Evolutionary conservation across 2,888 invertebrate species (phyloP).

Genomic region (Rhogogaster chlorosoma): DNA sequence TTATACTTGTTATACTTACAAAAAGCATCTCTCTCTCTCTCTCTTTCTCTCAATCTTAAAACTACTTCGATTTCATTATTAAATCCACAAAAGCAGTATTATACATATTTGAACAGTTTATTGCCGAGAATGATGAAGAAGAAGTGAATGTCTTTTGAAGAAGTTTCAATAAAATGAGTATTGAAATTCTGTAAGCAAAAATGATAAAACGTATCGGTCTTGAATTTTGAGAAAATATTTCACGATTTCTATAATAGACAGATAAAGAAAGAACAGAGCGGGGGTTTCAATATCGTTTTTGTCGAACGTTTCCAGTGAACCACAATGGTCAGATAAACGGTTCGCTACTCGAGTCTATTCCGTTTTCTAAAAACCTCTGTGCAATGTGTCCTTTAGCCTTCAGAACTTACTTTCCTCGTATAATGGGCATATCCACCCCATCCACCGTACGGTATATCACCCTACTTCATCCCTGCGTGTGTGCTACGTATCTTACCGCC

Average conservation of each 20-base stretch:
- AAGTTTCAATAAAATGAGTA: not conserved
- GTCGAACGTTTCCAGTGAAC: not conserved
- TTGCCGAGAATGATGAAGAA: not conserved
- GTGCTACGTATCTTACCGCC: not conserved
- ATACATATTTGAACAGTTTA: not conserved
- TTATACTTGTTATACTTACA: not conserved
- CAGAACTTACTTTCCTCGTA: not conserved
- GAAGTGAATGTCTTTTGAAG: not conserved
- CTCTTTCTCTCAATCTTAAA: not conserved
- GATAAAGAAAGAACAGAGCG: not conserved
- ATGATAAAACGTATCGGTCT: not conserved
- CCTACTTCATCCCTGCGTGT: not conserved
- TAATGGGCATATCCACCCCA: not conserved
- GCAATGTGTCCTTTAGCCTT: not conserved
- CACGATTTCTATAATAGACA: not conserved
- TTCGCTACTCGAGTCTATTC: not conserved
- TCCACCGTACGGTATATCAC: not conserved
- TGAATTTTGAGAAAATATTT: not conserved
- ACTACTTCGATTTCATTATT: not conserved
- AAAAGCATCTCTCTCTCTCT: not conserved
- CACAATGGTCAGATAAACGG: constrained; percentile 2
- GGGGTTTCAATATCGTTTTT: not conserved
- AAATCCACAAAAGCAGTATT: not conserved
- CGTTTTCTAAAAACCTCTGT: not conserved
- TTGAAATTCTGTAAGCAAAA: not conserved